Conservation (phyloP, 2,113 vertebrate species). For the Prochilodus magdalenae region DNA sequence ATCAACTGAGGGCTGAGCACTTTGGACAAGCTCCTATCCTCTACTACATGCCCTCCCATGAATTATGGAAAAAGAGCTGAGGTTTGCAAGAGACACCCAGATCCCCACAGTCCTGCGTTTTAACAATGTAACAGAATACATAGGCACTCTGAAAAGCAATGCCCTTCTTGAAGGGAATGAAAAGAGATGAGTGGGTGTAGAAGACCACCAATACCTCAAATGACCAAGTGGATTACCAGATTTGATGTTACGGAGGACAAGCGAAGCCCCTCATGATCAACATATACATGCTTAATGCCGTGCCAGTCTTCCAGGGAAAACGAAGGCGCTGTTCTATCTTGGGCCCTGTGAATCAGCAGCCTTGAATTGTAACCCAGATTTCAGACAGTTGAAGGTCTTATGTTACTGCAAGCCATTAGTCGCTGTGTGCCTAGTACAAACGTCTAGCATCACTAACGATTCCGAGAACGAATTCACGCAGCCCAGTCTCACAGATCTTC, state of each 20-base stretch:
- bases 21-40: slow-evolving; percentile 20
- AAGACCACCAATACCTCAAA: not conserved
- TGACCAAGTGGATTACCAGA: not conserved
- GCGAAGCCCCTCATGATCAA: not conserved
- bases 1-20: slow-evolving; percentile 14
- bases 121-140: not conserved
- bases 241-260: not conserved
- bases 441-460: not conserved
- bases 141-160: not conserved
- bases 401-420: not conserved
- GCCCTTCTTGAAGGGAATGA: slow-evolving; percentile 26
- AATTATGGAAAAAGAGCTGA: slow-evolving; percentile 43
- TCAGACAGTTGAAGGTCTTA: not conserved
- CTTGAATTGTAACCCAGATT: not conserved
- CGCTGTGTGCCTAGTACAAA: not conserved
- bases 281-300: not conserved
- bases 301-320: not conserved
- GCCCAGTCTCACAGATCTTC: not conserved
- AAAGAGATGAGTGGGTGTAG: not conserved
- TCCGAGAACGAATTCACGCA: not conserved
- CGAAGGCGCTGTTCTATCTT: not conserved
- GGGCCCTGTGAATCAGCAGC: slow-evolving; percentile 2
- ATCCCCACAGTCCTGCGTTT: not conserved
- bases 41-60: slow-evolving; percentile 9
- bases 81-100: slow-evolving; percentile 23